phyloP scores from a whole-genome alignment of 2,888 invertebrate genomes.

The Amblyteles armatorius region DNA sequence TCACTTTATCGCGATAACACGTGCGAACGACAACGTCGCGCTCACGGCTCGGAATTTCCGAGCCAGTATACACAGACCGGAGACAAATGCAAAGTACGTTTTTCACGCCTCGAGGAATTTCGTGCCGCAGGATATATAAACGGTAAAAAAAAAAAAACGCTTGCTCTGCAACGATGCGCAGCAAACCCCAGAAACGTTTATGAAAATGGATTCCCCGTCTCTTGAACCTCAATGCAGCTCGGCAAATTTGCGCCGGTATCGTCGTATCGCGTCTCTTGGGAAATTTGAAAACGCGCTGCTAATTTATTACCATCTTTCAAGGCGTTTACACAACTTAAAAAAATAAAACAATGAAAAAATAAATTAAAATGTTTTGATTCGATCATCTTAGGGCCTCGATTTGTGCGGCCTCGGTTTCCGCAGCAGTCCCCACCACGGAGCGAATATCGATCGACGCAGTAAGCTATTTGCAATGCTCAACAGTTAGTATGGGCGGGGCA shows the following conservation, averaged over 20 bases:
- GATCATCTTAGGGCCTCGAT: neutral
- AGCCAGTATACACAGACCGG: neutral
- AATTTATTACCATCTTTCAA: neutral
- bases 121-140: constrained; percentile 10
- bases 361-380: neutral
- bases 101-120: constrained; percentile 18
- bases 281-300: constrained; percentile 16
- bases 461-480: too few species aligned
- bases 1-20: constrained; percentile 61
- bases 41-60: constrained; percentile 2
- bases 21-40: constrained; percentile 47
- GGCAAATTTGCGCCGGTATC: neutral
- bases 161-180: neutral
- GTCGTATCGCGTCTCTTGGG: neutral
- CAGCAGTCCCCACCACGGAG: too few species aligned
- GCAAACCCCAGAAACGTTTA: neutral
- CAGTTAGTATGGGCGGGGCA: too few species aligned
- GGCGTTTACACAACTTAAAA: neutral
- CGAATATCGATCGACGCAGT: too few species aligned
- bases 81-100: constrained; percentile 29
- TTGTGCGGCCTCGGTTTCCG: too few species aligned
- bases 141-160: constrained; percentile 16
- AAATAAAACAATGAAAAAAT: neutral
- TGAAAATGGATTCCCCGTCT: neutral
- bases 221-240: neutral